Evolutionary conservation across 2,888 invertebrate species (phyloP), one percentile per base, ranked within the genome.

Genomic region (Epistrophe grossulariae): DNA sequence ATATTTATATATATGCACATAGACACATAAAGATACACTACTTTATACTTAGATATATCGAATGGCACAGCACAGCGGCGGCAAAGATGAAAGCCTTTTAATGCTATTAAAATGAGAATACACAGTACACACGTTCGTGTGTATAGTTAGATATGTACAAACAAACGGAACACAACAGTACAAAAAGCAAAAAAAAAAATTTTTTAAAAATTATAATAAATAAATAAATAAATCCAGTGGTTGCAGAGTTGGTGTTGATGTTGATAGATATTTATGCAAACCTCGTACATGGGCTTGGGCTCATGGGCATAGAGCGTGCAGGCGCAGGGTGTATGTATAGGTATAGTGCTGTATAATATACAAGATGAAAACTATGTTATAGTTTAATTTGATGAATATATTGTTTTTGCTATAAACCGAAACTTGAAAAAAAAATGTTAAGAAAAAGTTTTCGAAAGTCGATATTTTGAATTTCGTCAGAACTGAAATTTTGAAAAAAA

Each of bases 21-120:
- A 38, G 59, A 38, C 7, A 17, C 11, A 38, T 15, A 62, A 24
- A 62, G 62, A 40, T 24, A 62, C 15, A 24, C 11, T 28, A n/a
- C n/a, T n/a, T n/a, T n/a, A 24, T 43, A 45, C 28, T 24, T 64
- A 45, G 68, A 68, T 55, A 80, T 59, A 80, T 71, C 57, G 74
- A 84, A 71, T 48, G 79, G 66, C 48, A 6, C 10, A 28, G 72
- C 24, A 24, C 24, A 24, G 24, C 6, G 45, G 72, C 84, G 79
- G 84, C 70, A 79, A 74, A 84, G 79, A 79, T 84, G 55, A 84
- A 84, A 84, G 79, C 40, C n/a, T 43, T 79, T 48, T 50, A 60
- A 35, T 70, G 60, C 52, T 70, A 60, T 66, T 50, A 38, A 17
- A 57, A 59, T 64, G 31, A 43, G 48, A 50, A 78, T 68, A 68